Conservation (phyloP, 2,888 invertebrate species). For the Dichetophora obliterata region DNA sequence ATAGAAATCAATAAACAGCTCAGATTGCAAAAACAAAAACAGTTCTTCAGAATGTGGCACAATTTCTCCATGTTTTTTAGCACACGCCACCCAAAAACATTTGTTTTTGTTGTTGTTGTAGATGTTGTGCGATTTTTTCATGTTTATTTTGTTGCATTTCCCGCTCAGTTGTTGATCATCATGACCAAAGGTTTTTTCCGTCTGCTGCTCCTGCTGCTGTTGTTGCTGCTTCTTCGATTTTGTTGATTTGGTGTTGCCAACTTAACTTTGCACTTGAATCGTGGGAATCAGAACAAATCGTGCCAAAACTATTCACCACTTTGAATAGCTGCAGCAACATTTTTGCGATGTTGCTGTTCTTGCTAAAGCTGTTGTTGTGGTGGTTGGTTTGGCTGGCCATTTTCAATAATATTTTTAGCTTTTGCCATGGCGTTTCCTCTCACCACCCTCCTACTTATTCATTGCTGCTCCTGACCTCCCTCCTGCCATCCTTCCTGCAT, state of each 20-base stretch:
- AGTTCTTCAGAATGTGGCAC: constrained; percentile 18
- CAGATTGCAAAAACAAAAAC: neutral
- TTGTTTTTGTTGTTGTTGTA: neutral
- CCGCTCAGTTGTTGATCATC: neutral
- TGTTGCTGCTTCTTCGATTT: constrained; percentile 19
- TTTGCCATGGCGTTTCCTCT: constrained; percentile 33
- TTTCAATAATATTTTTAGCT: constrained; percentile 32
- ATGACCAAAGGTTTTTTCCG: neutral
- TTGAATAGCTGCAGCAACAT: constrained; percentile 55
- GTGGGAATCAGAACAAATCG: constrained; percentile 60
- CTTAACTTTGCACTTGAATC: constrained; percentile 55
- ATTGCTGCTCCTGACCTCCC: neutral
- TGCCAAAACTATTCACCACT: constrained; percentile 59
- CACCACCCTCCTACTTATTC: neutral
- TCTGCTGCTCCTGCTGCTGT: neutral
- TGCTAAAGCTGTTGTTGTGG: constrained; percentile 40
- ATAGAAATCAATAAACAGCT: constrained; percentile 10
- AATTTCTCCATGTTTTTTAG: constrained; percentile 12
- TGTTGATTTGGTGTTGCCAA: constrained; percentile 32
- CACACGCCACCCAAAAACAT: neutral
- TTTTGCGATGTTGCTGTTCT: constrained; percentile 46
- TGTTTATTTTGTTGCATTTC: neutral
- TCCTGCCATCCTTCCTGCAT: constrained; percentile 13
- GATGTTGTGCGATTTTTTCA: too few relatives aligned
- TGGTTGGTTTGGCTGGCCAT: constrained; percentile 31